Evolutionary conservation across 1,140 invertebrate genomes (phyloP), one percentile per base, ranked within the genome.

Genomic region (Euwallacea similis): DNA sequence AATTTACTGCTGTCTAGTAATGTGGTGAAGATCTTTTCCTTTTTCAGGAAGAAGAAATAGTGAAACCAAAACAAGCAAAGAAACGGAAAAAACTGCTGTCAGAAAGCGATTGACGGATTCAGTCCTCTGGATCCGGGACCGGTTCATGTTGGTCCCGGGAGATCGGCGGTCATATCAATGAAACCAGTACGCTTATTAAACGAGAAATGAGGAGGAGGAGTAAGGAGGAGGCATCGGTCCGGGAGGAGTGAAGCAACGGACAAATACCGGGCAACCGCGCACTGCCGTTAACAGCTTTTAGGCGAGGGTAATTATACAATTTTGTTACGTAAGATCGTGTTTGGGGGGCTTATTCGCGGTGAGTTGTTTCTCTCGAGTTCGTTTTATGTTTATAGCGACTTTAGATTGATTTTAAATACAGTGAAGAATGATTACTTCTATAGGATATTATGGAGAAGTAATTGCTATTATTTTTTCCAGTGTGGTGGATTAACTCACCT

Each of bases 11-110:
- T 33, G 4, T 33, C 21, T 33, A 33, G 0, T 11, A n/a, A 42
- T 2, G 21, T 33, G 21, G 41, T 41, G 2, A 0, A 42, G 2
- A 42, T 33, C 41, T 7, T 6, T 42, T 11, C 6, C 42, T 61
- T 43, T 50, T 53, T 13, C 79, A 92, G 89, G 90, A 93, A 77
- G 93, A 94, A 83, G 91, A 93, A 85, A 89, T 92, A 75, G 87
- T 92, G 3, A 94, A 93, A 85, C 90, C 91, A 79, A 91, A 91
- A 83, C 90, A 90, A 85, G 87, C 90, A 15, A 93, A 93, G 82
- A 93, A 93, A 81, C 87, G 93, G 82, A 94, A 93, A 88, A 93
- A 94, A 85, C 88, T 92, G 70, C 89, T 90, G 75, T 93, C 92
- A 63, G 93, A 95, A 82, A 94, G 91, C 84, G 91, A 94, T 87